phyloP scores from a whole-genome alignment of 1,140 invertebrate genomes.

The Galendromus occidentalis region DNA sequence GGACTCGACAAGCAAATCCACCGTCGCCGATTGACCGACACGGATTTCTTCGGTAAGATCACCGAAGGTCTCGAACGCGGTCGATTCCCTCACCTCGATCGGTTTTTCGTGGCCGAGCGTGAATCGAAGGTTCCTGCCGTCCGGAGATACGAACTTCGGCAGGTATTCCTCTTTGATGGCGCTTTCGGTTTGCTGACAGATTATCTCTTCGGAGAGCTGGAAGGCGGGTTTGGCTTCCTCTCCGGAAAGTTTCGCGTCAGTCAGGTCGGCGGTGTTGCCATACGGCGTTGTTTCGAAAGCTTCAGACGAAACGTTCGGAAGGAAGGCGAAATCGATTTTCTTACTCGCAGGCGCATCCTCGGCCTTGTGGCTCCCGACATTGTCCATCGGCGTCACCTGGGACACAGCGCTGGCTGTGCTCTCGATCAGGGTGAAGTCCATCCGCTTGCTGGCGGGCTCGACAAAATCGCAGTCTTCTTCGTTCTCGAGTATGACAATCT shows the following conservation, averaged over 20 bases:
- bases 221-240: background rate
- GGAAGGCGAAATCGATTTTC: background rate
- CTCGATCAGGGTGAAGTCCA: background rate
- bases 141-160: background rate
- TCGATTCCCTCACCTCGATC: background rate
- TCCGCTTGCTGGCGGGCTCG: background rate
- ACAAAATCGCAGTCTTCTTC: background rate
- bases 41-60: background rate
- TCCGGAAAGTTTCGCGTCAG: background rate
- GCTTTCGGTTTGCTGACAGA: background rate
- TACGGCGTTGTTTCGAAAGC: background rate
- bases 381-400: background rate
- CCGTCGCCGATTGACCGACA: background rate
- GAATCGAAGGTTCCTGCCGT: background rate
- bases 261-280: background rate
- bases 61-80: background rate
- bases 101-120: background rate
- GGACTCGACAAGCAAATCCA: background rate
- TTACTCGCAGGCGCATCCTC: background rate
- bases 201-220: background rate
- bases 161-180: conserved; percentile 2
- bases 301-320: conserved; percentile 1
- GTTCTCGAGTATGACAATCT: background rate
- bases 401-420: background rate
- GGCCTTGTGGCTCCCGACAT: background rate